Percentiles rank a stretch among this genome's conserved stretches.
Conservation (phyloP, 2,113 vertebrate species). For the Pristiophorus japonicus region DNA sequence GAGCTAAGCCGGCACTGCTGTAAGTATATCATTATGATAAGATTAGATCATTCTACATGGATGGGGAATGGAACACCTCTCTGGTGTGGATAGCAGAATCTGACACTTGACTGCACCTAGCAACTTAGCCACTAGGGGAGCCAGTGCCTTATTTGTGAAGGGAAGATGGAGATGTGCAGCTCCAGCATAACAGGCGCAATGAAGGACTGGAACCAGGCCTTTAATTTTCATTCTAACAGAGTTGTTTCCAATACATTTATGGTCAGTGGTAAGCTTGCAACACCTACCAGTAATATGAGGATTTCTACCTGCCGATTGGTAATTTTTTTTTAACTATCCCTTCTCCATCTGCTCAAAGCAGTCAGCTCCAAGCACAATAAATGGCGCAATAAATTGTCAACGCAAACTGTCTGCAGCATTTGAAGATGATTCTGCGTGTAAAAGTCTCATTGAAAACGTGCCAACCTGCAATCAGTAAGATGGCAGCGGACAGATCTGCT, state of each 20-base stretch:
- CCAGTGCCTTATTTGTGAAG: background rate
- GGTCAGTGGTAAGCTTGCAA: background rate
- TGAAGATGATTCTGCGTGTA: background rate
- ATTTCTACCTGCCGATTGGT: background rate
- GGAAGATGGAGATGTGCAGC: no score
- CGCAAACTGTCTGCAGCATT: background rate
- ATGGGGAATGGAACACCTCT: background rate
- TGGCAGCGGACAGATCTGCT: background rate
- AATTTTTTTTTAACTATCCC: background rate
- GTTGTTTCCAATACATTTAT: background rate
- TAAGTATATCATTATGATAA: background rate
- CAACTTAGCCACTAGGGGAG: background rate
- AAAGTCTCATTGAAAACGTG: background rate
- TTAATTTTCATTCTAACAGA: background rate
- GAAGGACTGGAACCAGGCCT: background rate
- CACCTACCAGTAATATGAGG: background rate
- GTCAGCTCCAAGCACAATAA: background rate
- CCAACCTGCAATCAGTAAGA: background rate
- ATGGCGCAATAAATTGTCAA: background rate
- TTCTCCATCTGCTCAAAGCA: background rate
- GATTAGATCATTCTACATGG: background rate
- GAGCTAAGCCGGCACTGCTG: background rate
- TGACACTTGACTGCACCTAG: background rate
- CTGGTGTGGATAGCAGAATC: background rate
- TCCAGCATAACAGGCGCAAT: background rate